These are phyloP conservation scores for Brienomyrus longianalis DNA, from an alignment of 2,113 vertebrate genomes.

Conservation along the genomic window DNA sequence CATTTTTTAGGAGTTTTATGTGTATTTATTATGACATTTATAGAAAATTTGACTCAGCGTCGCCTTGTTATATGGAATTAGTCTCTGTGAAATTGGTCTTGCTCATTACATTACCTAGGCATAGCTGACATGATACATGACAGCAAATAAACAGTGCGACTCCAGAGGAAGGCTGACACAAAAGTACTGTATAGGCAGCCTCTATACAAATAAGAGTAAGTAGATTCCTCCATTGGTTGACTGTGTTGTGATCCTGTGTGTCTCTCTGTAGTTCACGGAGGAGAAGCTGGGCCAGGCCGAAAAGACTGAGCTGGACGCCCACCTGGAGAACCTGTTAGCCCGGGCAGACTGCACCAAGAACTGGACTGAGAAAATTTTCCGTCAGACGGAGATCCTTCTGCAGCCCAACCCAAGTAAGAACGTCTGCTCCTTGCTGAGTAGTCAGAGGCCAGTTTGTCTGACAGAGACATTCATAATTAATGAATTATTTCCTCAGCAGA, in stretches of 20 bases:
- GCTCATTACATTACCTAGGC: not conserved
- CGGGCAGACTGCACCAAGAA: constrained; percentile 86
- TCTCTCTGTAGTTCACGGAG: constrained; percentile 75
- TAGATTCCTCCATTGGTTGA: not conserved
- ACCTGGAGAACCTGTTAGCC: constrained; percentile 81
- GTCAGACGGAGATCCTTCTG: constrained; percentile 86
- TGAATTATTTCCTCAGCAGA: not conserved
- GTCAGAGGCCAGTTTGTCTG: not conserved
- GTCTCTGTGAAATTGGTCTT: not conserved
- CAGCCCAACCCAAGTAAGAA: constrained; percentile 90
- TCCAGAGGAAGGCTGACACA: not conserved
- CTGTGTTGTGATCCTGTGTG: not conserved
- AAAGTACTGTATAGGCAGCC: not conserved
- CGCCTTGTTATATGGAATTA: not conserved
- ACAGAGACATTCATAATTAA: not conserved
- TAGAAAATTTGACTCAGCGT: not conserved
- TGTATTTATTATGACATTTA: not conserved
- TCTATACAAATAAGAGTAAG: not conserved
- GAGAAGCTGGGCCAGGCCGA: constrained; percentile 91
- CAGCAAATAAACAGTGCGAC: not conserved
- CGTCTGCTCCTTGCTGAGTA: not conserved
- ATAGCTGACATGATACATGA: not conserved
- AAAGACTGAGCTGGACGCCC: constrained; percentile 83
- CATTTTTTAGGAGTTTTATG: not conserved
- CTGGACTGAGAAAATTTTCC: constrained; percentile 92